A percentile compares a stretch with the other conserved stretches of the same genome.
Conservation (phyloP, 2,888 invertebrate species). For the Unio delphinus region DNA sequence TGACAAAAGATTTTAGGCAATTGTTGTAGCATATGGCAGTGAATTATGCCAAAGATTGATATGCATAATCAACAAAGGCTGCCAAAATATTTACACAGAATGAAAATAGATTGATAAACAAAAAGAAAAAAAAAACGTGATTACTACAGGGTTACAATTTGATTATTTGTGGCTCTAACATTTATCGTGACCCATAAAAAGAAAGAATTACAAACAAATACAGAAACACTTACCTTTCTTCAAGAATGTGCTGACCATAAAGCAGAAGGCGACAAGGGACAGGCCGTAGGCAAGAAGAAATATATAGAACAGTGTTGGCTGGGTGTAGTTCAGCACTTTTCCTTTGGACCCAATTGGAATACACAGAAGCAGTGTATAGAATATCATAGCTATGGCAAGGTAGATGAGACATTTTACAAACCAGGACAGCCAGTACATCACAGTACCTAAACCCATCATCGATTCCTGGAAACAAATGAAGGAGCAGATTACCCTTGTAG, state of each 20-base stretch:
- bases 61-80: too few species aligned
- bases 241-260: slow-evolving; percentile 86
- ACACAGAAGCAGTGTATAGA: slow-evolving; percentile 70
- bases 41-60: too few species aligned
- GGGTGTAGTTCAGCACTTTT: slow-evolving; percentile 67
- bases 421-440: slow-evolving; percentile 90
- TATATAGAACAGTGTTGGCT: slow-evolving; percentile 79
- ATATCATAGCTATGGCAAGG: slow-evolving; percentile 76
- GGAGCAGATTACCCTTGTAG: too few species aligned
- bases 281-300: slow-evolving; percentile 82
- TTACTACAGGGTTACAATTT: too few species aligned
- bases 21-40: too few species aligned
- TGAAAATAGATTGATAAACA: too few species aligned
- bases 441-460: slow-evolving; percentile 87
- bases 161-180: too few species aligned
- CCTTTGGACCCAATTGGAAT: slow-evolving; percentile 41
- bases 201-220: too few species aligned
- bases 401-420: slow-evolving; percentile 83
- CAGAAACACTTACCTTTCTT: slow-evolving; percentile 78
- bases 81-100: too few species aligned
- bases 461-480: slow-evolving; percentile 78
- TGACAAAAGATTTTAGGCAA: too few species aligned
- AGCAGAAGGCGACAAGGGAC: slow-evolving; percentile 83
- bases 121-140: too few species aligned
- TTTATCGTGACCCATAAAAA: too few species aligned